These are phyloP conservation scores for Hanleya hanleyi DNA, from an alignment of 2,888 invertebrate genomes.

Conservation along the genomic window DNA sequence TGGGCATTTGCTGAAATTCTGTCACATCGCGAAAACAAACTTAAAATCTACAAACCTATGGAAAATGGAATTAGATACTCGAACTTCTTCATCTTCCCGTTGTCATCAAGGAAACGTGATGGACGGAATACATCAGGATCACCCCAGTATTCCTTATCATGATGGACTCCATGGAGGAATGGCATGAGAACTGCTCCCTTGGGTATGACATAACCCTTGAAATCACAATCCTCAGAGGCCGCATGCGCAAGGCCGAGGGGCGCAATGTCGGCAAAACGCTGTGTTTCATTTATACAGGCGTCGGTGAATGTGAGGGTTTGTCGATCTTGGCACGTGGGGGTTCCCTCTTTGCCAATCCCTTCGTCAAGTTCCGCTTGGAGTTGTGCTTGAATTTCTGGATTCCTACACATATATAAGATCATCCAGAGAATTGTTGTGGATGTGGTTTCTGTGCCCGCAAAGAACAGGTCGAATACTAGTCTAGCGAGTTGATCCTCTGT, in stretches of 20 bases:
- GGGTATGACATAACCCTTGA: constrained; percentile 57
- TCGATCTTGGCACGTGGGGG: constrained; percentile 11
- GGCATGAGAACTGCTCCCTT: constrained; percentile 47
- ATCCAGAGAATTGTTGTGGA: constrained; percentile 24
- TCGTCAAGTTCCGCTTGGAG: constrained; percentile 18
- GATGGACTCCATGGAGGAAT: constrained; percentile 14
- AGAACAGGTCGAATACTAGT: constrained; percentile 26
- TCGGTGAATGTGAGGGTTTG: constrained; percentile 20
- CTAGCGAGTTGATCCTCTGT: constrained; percentile 26
- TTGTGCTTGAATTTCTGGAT: background rate
- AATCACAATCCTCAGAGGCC: constrained; percentile 18
- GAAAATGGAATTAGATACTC: background rate
- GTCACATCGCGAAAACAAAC: too few relatives aligned
- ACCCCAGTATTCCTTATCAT: background rate
- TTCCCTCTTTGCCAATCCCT: background rate
- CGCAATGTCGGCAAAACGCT: constrained; percentile 65
- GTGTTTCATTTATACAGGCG: constrained; percentile 54
- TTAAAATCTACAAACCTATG: too few relatives aligned
- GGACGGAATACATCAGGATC: background rate
- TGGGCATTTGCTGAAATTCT: too few relatives aligned
- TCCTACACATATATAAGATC: constrained; percentile 12
- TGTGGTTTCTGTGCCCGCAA: constrained; percentile 30
- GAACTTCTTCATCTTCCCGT: background rate
- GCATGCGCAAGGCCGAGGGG: constrained; percentile 63
- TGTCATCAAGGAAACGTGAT: background rate